Evolutionary conservation across 2,888 invertebrate species (phyloP), one percentile per base, ranked within the genome.

Genomic region (Cheilosia impressa): DNA sequence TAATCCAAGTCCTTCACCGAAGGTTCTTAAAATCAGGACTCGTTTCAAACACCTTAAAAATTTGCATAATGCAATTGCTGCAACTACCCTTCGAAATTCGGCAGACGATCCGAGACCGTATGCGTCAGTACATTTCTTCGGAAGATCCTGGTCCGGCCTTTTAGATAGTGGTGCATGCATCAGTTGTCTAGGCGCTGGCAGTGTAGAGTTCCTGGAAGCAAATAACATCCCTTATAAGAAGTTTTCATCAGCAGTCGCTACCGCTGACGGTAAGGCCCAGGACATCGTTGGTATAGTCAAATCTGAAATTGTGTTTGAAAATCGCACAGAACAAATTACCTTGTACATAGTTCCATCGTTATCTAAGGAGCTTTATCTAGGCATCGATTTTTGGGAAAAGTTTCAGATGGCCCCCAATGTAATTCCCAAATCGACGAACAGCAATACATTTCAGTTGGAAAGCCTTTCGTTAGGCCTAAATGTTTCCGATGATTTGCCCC

Each of bases 1-100:
- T 5, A 38, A 3, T 3, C n/a, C 22, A 15, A 19, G 6, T n/a
- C 4, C 5, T 6, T 41, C 4, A 15, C 41, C 6, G 53, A 66
- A 41, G 22, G 15, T 2, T 24, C 31, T 41, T 17, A 22, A 22
- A 22, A 1, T 66, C 15, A 34, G 66, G n/a, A 4, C 17, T n/a
- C 52, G 52, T 24, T 66, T 66, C 50, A 24, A 9, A 9, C 24
- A 10, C n/a, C 53, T 41, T 22, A 53, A 15, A 24, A 5, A 55
- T 6, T 24, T 27, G 24, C 27, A 66, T 22, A 27, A 24, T n/a
- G 53, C 55, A 22, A 41, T 68, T 27, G 66, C 66, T 7, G 5
- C 53, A 22, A 55, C 66, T n/a, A 55, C 53, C 2, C 27, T 68
- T 9, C 22, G 10, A 31, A 13, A 13, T 43, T 55, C 55, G 17